A percentile compares a stretch with the other conserved stretches of the same genome.
phyloP scores from a whole-genome alignment of 2,888 invertebrate species.

The Polydrusus pterygomalis region DNA sequence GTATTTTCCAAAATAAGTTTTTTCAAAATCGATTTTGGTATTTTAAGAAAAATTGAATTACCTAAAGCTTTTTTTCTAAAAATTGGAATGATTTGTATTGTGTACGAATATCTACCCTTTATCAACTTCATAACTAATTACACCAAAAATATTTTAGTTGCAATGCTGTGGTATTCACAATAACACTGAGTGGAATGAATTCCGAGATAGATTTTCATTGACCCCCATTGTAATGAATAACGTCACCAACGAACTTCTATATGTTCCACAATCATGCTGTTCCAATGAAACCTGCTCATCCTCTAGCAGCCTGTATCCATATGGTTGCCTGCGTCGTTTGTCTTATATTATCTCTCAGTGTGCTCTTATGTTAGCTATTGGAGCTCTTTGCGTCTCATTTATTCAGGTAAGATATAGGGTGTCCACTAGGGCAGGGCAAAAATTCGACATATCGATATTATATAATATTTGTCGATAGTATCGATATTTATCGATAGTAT shows the following conservation, averaged over 20 bases:
- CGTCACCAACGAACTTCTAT: slow-evolving; percentile 29
- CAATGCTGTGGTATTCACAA: slow-evolving; percentile 79
- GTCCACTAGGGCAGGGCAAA: no score
- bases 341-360: slow-evolving; percentile 68
- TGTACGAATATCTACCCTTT: no score
- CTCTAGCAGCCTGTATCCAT: slow-evolving; percentile 48
- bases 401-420: slow-evolving; percentile 77
- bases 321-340: slow-evolving; percentile 60
- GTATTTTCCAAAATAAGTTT: no score
- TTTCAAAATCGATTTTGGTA: no score
- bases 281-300: slow-evolving; percentile 42
- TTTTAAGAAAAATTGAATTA: no score
- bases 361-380: slow-evolving; percentile 82
- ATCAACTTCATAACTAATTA: not conserved
- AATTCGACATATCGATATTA: no score
- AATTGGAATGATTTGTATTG: no score
- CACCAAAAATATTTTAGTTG: slow-evolving; percentile 70
- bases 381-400: slow-evolving; percentile 86
- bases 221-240: not conserved
- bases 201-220: not conserved
- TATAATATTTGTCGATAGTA: no score
- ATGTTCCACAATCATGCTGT: slow-evolving; percentile 61
- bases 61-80: no score
- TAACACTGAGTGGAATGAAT: slow-evolving; percentile 76
- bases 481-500: no score